Conservation (phyloP, 1,140 invertebrate genomes). For the Drosophila kanapiae region DNA sequence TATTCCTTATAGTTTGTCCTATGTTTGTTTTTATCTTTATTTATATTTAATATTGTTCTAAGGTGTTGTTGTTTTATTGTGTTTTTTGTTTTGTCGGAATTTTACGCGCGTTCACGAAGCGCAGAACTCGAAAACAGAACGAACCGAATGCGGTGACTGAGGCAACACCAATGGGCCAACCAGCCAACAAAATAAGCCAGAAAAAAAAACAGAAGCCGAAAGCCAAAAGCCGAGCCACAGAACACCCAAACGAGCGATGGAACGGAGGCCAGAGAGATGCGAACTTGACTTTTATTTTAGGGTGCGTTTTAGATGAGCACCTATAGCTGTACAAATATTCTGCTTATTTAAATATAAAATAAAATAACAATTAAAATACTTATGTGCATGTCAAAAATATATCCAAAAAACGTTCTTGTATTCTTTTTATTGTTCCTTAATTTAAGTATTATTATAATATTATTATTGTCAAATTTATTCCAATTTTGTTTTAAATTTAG, state of each 20-base stretch:
- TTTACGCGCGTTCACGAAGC: conserved; percentile 45
- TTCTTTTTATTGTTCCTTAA: too few species aligned
- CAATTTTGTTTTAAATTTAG: too few species aligned
- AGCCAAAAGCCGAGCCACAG: conserved; percentile 32
- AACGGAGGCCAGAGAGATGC: conserved; percentile 8
- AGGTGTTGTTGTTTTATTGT: background rate
- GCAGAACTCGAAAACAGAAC: conserved; percentile 26
- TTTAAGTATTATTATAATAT: too few species aligned
- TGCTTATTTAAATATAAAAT: too few species aligned
- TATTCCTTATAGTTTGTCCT: conserved; percentile 32
- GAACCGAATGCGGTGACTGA: conserved; percentile 60
- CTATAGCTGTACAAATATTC: too few species aligned
- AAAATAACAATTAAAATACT: too few species aligned
- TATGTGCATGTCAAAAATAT: too few species aligned
- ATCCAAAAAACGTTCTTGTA: too few species aligned
- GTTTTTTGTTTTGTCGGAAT: conserved; percentile 25
- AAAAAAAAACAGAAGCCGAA: conserved; percentile 43
- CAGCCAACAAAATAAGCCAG: conserved; percentile 39
- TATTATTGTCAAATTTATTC: too few species aligned
- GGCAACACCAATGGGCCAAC: conserved; percentile 55
- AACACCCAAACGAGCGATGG: conserved; percentile 5
- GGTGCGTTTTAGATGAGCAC: too few species aligned
- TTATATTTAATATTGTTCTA: conserved; percentile 17
- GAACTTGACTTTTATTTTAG: background rate
- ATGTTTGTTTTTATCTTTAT: conserved; percentile 29